These are phyloP conservation scores for Andrena flavipes DNA, from an alignment of 2,888 invertebrate species.

Conservation along the genomic window DNA sequence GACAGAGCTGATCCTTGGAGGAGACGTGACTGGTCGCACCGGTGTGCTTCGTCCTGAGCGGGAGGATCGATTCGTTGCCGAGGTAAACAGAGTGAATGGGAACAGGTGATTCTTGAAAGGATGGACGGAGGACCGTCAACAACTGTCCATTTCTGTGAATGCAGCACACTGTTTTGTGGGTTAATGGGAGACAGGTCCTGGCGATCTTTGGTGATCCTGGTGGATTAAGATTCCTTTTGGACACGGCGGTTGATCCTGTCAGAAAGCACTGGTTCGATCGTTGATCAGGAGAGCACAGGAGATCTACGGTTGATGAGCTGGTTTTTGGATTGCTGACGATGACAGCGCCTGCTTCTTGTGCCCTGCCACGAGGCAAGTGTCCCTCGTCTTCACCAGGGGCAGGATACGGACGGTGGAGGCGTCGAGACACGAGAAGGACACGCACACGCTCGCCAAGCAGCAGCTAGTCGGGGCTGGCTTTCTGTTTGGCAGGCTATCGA, in stretches of 20 bases:
- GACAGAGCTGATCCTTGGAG: constrained; percentile 18
- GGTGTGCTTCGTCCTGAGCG: constrained; percentile 15
- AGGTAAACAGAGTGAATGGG: constrained; percentile 23
- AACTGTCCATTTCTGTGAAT: not conserved
- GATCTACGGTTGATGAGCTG: constrained; percentile 30
- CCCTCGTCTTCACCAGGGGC: not conserved
- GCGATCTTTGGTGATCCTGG: not conserved
- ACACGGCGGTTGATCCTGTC: not conserved
- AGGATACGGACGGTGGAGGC: constrained; percentile 49
- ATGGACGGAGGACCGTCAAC: constrained; percentile 20
- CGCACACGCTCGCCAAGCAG: constrained; percentile 64
- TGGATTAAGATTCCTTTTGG: no score
- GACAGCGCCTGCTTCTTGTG: not conserved
- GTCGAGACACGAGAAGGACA: constrained; percentile 60
- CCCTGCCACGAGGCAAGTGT: no score
- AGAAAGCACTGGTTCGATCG: constrained; percentile 51
- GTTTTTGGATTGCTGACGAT: not conserved
- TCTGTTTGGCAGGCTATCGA: constrained; percentile 77
- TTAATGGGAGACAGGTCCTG: no score
- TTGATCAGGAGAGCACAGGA: constrained; percentile 45
- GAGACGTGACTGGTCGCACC: not conserved
- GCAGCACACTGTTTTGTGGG: not conserved
- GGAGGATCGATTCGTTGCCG: constrained; percentile 16
- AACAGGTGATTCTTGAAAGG: constrained; percentile 34
- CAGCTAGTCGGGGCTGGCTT: constrained; percentile 69